Base-by-base conservation (phyloP, 2,113 vertebrate genomes). In the Larimichthys polyactis region DNA sequence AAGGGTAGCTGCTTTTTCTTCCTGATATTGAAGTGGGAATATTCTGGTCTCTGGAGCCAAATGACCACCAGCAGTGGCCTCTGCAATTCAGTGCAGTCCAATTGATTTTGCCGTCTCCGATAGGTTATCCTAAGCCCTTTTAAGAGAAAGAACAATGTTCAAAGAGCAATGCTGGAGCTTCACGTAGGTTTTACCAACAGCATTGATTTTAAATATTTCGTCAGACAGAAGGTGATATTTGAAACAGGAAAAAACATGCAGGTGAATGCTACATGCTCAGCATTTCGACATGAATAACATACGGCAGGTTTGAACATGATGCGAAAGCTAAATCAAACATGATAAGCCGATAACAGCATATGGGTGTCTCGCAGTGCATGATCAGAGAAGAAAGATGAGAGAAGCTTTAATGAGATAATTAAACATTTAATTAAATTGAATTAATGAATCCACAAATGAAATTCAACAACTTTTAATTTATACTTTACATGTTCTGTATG, bases 41-140 rank as follows among this genome's bases (percentile, higher is more conserved):
- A 78, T 55, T 82, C 52, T 66, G 46, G 62, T 80, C 59, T 85
- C 74, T 10, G 1, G 72, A 76, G 62, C 36, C 59, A 44, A 80
- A 43, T n/a, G 36, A 71, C 51, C 79, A 65, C n/a, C 17, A 4
- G 24, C 10, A 78, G 24, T 36, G 58, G 76, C 44, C 59, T 89
- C 65, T 64, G 63, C 60, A 54, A 40, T 58, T 82, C 82, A 71
- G 32, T 65, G 43, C 10, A 67, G 11, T 57, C 22, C 11, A 9
- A 87, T 90, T 79, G 78, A 89, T 81, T 81, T 79, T 24, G 27
- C 40, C 6, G 0, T 83, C 74, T 89, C 78, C 78, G 77, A 82
- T 63, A 90, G 72, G 87, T 90, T 83, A 85, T 75, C 54, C 19
- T 73, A 67, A 44, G 59, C 52, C 15, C 55, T 86, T 79, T 78